Percentiles rank a stretch among this genome's conserved stretches.
Evolutionary conservation across 2,113 vertebrate genomes (phyloP).

Genomic region (Trichomycterus rosablanca): DNA sequence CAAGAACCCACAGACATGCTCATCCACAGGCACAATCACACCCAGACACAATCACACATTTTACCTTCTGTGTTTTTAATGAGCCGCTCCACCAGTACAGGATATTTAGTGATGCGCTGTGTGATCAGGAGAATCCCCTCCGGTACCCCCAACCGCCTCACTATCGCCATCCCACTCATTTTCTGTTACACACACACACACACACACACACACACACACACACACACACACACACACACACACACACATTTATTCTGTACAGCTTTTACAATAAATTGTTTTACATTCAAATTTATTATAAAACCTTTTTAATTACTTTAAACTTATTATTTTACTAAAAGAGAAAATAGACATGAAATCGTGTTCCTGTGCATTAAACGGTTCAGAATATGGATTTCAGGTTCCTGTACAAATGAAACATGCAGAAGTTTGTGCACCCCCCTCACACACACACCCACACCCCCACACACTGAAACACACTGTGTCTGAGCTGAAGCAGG

Average conservation of each 20-base stretch:
- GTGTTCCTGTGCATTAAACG: no score
- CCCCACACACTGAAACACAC: no score
- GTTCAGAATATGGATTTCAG: no score
- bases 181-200: constrained; percentile 74
- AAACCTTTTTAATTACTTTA: no score
- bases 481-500: background rate
- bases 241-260: background rate
- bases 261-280: no score
- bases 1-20: background rate
- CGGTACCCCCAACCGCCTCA: constrained; percentile 80
- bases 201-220: background rate
- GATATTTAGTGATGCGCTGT: constrained; percentile 95
- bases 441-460: background rate
- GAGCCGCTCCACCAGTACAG: constrained; percentile 83
- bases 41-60: no score
- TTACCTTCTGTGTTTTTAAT: constrained; percentile 88
- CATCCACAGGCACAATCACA: background rate
- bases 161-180: constrained; percentile 77
- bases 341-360: no score
- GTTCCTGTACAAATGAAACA: no score
- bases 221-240: background rate
- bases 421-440: no score
- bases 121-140: constrained; percentile 92
- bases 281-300: no score
- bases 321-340: no score